phyloP scores from a whole-genome alignment of 1,140 invertebrate genomes.

The Dendroctonus valens region DNA sequence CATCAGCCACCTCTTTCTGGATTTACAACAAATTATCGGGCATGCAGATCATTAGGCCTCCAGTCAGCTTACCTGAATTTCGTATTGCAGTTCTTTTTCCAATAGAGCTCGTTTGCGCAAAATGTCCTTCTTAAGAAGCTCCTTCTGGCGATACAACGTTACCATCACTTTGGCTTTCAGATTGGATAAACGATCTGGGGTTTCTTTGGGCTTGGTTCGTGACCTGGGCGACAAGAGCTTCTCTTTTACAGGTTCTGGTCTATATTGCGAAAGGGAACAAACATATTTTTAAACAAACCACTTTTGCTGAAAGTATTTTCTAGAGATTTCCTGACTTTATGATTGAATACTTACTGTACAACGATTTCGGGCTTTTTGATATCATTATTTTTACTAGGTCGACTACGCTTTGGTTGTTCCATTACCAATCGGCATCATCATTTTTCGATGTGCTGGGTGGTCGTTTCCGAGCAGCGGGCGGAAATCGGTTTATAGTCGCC shows the following conservation, averaged over 20 bases:
- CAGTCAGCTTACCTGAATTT: constrained; percentile 70
- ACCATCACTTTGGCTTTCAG: constrained; percentile 64
- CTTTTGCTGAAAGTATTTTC: no score
- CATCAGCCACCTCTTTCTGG: constrained; percentile 69
- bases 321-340: neutral
- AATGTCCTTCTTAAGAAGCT: constrained; percentile 91
- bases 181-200: constrained; percentile 56
- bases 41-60: neutral
- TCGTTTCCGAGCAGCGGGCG: constrained; percentile 40
- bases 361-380: constrained; percentile 40
- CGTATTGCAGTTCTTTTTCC: constrained; percentile 87
- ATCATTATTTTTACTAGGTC: constrained; percentile 40
- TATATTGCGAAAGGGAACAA: constrained; percentile 15
- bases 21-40: constrained; percentile 10
- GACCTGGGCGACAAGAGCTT: constrained; percentile 43
- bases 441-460: constrained; percentile 47
- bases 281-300: no score
- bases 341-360: constrained; percentile 21
- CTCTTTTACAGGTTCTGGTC: constrained; percentile 38
- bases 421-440: constrained; percentile 57
- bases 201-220: constrained; percentile 47
- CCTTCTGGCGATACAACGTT: constrained; percentile 80
- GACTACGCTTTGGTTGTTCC: constrained; percentile 54
- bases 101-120: constrained; percentile 84
- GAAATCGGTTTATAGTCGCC: constrained; percentile 28